Evolutionary conservation across 2,888 invertebrate genomes (phyloP), one percentile per base, ranked within the genome.

Genomic region (Serrognathus titanus): DNA sequence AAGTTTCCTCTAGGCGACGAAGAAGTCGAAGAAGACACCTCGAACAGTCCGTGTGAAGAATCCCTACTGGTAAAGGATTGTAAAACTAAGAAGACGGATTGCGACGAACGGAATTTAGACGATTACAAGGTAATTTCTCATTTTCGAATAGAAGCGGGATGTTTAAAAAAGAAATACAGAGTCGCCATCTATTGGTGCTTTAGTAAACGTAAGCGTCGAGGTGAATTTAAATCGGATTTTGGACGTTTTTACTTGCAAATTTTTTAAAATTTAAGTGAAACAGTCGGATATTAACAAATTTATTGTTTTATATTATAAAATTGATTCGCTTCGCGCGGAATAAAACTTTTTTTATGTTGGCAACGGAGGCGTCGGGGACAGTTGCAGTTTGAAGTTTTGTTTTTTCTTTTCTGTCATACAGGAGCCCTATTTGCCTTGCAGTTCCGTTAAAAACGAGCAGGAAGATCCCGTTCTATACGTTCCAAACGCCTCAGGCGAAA

Each of bases 1-100:
- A 53, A 47, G 36, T 63, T 45, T 51, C 65, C 65, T 12, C 50
- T 66, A 48, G 64, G 63, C 24, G 65, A 66, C 47, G 66, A 66
- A 61, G 56, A 55, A 38, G 40, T 66, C 16, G 64, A 65, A 11
- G 57, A 43, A 36, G 55, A 65, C 40, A 57, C 60, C 16, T 53
- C 63, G 48, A 39, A 41, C 7, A 48, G 43, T 13, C 53, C 59
- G 6, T 46, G 36, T 7, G 51, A 53, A 9, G 55, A 31, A 3
- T 13, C 35, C 20, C 47, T 39, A 4, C 35, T 38, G 12, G 45
- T 58, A 37, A 31, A 31, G 7, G 55, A 55, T 9, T 57, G 53
- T 31, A 38, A 53, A 49, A 7, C 41, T 11, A 53, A 37, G 20
- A 12, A 39, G 39, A 55, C 55, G 3, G 16, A 24, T 36, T 58